Conservation (phyloP, 2,113 vertebrate species). For the Probosciger aterrimus region DNA sequence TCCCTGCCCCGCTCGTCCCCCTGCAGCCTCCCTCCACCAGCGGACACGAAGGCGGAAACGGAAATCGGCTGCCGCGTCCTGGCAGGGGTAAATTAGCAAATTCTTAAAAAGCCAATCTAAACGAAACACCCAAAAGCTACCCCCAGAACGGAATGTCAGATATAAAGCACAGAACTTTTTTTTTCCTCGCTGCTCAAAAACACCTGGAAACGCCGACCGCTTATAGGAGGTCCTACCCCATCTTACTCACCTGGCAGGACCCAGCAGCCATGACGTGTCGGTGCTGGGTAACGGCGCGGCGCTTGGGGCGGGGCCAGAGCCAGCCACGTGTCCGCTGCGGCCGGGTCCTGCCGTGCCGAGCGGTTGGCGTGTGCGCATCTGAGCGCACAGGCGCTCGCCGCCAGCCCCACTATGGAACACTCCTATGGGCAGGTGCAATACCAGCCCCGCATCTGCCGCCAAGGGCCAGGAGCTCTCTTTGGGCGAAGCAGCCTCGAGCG, state of each 20-base stretch:
- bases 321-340: background rate
- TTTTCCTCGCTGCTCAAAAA: rapidly evolving
- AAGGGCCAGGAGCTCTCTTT: background rate
- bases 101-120: rapidly evolving
- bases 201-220: rapidly evolving
- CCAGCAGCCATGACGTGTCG: constrained; percentile 66
- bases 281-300: background rate
- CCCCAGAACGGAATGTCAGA: rapidly evolving
- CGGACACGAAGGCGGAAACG: constrained; percentile 45
- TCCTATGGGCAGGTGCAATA: rapidly evolving
- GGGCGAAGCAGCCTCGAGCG: background rate
- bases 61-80: background rate
- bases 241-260: background rate
- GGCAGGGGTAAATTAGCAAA: rapidly evolving
- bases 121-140: rapidly evolving
- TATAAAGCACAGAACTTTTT: rapidly evolving
- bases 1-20: background rate
- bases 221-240: rapidly evolving
- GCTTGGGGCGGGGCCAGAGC: rapidly evolving
- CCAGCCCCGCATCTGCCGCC: background rate
- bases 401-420: rapidly evolving
- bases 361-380: rapidly evolving
- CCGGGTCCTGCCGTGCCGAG: rapidly evolving
- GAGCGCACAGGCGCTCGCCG: rapidly evolving
- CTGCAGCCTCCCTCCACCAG: background rate